phyloP scores from a whole-genome alignment of 2,797 vertebrate species.

The Gephyroberyx darwinii region DNA sequence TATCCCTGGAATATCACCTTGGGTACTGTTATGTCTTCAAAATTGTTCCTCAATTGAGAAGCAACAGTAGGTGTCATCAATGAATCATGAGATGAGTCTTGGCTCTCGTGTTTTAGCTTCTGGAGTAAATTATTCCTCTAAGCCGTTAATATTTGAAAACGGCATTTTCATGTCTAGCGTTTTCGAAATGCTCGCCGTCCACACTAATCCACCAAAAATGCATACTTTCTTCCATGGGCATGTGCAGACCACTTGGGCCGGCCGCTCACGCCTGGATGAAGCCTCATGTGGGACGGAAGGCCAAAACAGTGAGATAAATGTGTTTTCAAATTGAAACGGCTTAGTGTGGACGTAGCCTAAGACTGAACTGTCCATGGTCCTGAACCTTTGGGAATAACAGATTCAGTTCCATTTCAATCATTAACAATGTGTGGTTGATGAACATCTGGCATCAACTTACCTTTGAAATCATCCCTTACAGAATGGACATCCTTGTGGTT shows the following conservation, averaged over 20 bases:
- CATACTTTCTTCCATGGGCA: too few relatives aligned
- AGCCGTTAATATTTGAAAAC: too few relatives aligned
- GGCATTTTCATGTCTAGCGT: too few relatives aligned
- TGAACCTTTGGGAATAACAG: neutral
- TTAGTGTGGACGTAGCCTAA: neutral
- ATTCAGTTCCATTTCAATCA: neutral
- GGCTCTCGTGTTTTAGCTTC: neutral
- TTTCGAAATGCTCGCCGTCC: too few relatives aligned
- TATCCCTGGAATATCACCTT: too few relatives aligned
- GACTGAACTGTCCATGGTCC: neutral
- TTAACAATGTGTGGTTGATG: neutral
- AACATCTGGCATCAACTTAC: constrained; percentile 74
- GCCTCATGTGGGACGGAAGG: too few relatives aligned
- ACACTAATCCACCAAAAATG: too few relatives aligned
- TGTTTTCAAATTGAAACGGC: too few relatives aligned
- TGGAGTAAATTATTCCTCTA: neutral
- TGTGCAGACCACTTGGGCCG: too few relatives aligned
- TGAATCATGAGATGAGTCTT: neutral
- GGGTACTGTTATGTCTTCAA: neutral
- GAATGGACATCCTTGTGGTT: constrained; percentile 90
- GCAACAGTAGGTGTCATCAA: neutral
- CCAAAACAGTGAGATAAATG: too few relatives aligned
- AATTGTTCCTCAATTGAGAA: neutral
- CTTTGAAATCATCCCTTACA: constrained; percentile 94
- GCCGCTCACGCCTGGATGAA: too few relatives aligned